Conservation (phyloP, 1,140 invertebrate species). For the Penaeus vannamei region DNA sequence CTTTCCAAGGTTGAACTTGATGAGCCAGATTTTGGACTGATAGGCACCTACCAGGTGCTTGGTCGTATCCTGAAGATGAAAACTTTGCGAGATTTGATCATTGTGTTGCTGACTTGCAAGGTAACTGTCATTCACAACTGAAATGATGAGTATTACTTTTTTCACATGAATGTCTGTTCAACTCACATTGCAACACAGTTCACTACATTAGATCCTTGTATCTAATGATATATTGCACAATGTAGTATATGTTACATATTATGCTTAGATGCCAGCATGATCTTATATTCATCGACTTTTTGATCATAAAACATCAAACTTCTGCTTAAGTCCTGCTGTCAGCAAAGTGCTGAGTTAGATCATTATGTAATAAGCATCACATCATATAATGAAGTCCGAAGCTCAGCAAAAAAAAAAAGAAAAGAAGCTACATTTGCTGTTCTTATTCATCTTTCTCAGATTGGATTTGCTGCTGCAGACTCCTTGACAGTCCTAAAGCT, state of each 20-base stretch:
- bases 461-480: slow-evolving; percentile 97
- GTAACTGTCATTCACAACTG: slow-evolving; percentile 24
- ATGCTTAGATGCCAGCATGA: too few species aligned
- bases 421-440: too few species aligned
- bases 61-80: slow-evolving; percentile 88
- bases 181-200: too few species aligned
- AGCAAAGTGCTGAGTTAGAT: too few species aligned
- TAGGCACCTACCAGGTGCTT: slow-evolving; percentile 88
- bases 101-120: slow-evolving; percentile 66
- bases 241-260: too few species aligned
- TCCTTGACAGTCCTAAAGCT: slow-evolving; percentile 94
- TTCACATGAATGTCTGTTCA: background rate
- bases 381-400: too few species aligned
- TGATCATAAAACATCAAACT: too few species aligned
- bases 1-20: slow-evolving; percentile 69
- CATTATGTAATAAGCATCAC: too few species aligned
- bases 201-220: too few species aligned
- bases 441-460: slow-evolving; percentile 74
- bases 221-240: too few species aligned
- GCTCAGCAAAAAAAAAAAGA: background rate
- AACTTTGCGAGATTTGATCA: slow-evolving; percentile 76
- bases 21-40: slow-evolving; percentile 77
- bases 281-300: too few species aligned
- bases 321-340: too few species aligned
- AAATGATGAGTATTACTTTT: background rate